phyloP scores from a whole-genome alignment of 2,113 vertebrate genomes.

The Salvator merianae region DNA sequence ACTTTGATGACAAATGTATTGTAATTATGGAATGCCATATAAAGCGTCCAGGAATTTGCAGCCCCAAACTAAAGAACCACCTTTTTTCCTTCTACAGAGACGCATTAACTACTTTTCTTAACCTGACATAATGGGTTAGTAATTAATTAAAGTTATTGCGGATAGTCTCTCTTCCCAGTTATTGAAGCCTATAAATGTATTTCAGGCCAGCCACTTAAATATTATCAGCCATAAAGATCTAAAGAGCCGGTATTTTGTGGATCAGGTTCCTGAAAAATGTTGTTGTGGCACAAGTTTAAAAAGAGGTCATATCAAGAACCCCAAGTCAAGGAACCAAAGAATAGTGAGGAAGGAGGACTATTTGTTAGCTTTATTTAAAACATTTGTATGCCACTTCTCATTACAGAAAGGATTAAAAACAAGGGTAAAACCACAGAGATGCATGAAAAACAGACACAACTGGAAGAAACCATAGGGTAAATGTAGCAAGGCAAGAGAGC shows the following conservation, averaged over 20 bases:
- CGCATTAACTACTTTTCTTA: conserved; percentile 5
- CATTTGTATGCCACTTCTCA: too few species aligned
- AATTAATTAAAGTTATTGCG: neutral
- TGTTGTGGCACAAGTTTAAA: neutral
- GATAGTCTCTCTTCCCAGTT: neutral
- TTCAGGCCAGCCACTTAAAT: neutral
- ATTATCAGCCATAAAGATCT: conserved; percentile 10
- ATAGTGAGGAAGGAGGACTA: neutral
- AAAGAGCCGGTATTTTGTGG: neutral
- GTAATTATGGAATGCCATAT: too few species aligned
- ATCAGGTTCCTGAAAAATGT: conserved; percentile 6
- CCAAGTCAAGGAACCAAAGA: neutral
- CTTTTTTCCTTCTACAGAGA: too few species aligned
- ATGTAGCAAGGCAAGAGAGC: too few species aligned
- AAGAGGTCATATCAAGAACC: neutral
- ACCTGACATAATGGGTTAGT: neutral
- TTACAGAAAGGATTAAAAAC: too few species aligned
- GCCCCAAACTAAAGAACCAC: neutral
- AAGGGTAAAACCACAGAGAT: too few species aligned
- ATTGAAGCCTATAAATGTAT: neutral
- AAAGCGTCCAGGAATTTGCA: neutral
- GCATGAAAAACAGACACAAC: too few species aligned
- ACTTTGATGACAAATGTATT: too few species aligned
- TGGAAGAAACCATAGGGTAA: neutral
- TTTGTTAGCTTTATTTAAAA: too few species aligned